Percentiles rank a stretch among this genome's conserved stretches.
Evolutionary conservation across 2,113 vertebrate species (phyloP).

Genomic region (Mormyrus iriodes): DNA sequence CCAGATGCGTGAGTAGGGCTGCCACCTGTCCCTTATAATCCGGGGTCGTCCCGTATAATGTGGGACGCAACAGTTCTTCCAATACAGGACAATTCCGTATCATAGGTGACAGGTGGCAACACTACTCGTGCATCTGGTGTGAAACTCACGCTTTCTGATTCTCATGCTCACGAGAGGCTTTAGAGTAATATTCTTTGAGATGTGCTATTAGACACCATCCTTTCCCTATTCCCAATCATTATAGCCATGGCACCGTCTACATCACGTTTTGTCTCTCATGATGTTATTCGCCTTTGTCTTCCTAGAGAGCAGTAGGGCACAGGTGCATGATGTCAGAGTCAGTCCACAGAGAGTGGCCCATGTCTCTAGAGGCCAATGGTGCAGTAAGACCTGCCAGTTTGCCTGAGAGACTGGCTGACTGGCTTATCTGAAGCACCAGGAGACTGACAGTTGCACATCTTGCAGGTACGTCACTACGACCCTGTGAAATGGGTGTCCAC

Average conservation of each 20-base stretch:
- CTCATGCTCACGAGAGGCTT: too few species aligned
- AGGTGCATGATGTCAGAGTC: neutral
- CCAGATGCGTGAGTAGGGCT: too few species aligned
- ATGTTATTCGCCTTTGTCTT: neutral
- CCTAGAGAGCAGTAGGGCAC: neutral
- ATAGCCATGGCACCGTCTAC: neutral
- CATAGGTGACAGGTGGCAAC: too few species aligned
- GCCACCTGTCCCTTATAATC: too few species aligned
- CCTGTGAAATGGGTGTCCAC: constrained; percentile 65
- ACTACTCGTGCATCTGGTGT: too few species aligned
- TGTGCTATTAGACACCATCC: neutral
- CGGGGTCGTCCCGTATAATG: too few species aligned
- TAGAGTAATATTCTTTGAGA: too few species aligned
- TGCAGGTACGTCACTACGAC: constrained; percentile 63
- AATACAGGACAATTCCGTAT: too few species aligned
- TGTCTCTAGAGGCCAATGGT: neutral
- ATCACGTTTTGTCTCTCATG: neutral
- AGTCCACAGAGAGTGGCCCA: neutral
- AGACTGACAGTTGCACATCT: constrained; percentile 9
- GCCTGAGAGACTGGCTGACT: neutral
- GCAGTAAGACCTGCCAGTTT: neutral
- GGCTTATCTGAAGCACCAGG: neutral
- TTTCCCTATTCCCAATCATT: neutral
- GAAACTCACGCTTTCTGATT: too few species aligned
- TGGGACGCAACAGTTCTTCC: too few species aligned